Conservation (phyloP, 2,113 vertebrate species). For the Neotoma lepida region DNA sequence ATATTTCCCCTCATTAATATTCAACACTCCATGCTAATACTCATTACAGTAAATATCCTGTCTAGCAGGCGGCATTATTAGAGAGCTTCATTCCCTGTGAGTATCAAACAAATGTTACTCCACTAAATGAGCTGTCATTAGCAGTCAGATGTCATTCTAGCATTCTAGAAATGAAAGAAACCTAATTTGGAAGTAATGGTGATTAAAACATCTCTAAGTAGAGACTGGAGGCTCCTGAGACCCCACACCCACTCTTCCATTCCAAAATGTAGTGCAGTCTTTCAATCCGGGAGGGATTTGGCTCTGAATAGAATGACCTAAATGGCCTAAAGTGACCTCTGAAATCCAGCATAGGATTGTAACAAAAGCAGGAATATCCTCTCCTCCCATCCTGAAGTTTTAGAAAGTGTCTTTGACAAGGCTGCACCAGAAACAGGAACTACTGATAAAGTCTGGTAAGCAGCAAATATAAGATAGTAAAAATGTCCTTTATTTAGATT, state of each 20-base stretch:
- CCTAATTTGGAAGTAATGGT: constrained; percentile 42
- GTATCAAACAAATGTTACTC: constrained; percentile 76
- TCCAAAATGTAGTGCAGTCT: neutral
- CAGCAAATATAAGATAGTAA: constrained; percentile 52
- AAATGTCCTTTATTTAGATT: neutral
- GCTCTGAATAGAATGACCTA: neutral
- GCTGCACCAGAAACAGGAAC: neutral
- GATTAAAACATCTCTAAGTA: neutral
- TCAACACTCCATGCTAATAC: constrained; percentile 71
- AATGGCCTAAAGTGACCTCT: constrained; percentile 50
- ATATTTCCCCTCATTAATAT: constrained; percentile 72
- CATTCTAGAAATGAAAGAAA: constrained; percentile 62
- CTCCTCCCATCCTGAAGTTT: constrained; percentile 1
- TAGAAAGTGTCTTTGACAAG: neutral
- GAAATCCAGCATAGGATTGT: neutral
- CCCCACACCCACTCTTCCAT: neutral
- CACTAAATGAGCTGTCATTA: constrained; percentile 77
- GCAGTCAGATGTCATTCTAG: constrained; percentile 11
- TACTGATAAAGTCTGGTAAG: constrained; percentile 3
- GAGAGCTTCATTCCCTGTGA: constrained; percentile 69
- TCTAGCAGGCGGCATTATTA: constrained; percentile 69
- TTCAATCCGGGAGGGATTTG: constrained; percentile 31
- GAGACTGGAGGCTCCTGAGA: neutral
- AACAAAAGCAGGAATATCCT: neutral
- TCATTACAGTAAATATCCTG: constrained; percentile 78